These are phyloP conservation scores for Drosophila mojavensis DNA, from an alignment of 1,140 invertebrate genomes.

Conservation along the genomic window DNA sequence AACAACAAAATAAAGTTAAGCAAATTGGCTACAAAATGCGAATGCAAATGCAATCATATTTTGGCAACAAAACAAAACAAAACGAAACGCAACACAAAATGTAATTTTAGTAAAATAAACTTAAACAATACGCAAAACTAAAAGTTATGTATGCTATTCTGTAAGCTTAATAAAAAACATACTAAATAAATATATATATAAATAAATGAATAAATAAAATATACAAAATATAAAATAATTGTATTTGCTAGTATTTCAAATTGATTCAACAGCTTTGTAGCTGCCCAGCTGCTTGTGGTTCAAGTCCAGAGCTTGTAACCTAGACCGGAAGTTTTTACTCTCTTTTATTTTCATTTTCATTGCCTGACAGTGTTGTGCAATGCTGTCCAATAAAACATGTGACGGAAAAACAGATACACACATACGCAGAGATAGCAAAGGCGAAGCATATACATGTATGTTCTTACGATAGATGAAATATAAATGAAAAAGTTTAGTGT, in stretches of 20 bases:
- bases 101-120: constrained; percentile 79
- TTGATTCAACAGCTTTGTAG: constrained; percentile 1
- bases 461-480: background rate
- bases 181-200: constrained; percentile 44
- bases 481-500: background rate
- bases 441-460: background rate
- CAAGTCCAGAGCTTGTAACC: constrained; percentile 3
- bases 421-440: background rate
- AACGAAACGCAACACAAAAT: constrained; percentile 54
- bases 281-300: constrained; percentile 9
- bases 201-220: constrained; percentile 56
- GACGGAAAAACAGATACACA: background rate
- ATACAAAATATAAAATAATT: constrained; percentile 28
- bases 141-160: constrained; percentile 76
- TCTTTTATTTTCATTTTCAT: background rate
- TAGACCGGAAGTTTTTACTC: constrained; percentile 12
- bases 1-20: constrained; percentile 38
- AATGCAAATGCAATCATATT: constrained; percentile 71
- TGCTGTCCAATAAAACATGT: constrained; percentile 14
- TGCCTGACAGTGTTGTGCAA: constrained; percentile 11
- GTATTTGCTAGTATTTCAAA: constrained; percentile 5
- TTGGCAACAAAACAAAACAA: constrained; percentile 49
- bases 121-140: constrained; percentile 62
- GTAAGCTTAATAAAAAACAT: constrained; percentile 65
- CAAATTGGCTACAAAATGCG: constrained; percentile 53